Evolutionary conservation across 2,888 invertebrate genomes (phyloP).

Genomic region (Dicycla oo): DNA sequence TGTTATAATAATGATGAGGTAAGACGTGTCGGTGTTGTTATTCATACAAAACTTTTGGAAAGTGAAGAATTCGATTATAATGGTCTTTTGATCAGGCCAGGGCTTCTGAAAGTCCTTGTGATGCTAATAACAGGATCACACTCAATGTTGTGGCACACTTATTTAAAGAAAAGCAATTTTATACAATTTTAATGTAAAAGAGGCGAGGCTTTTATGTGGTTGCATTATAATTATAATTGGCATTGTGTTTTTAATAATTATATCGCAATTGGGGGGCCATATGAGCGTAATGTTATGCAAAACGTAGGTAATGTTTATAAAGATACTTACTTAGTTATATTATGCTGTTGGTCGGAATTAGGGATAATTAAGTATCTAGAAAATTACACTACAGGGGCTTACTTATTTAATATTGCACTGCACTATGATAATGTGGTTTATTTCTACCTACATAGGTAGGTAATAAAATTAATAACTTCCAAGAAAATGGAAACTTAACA

Average conservation of each 20-base stretch:
- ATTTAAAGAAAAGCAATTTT: slow-evolving; percentile 49
- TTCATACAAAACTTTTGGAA: slow-evolving; percentile 72
- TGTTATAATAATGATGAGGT: slow-evolving; percentile 54
- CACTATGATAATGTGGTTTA: neutral
- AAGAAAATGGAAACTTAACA: neutral
- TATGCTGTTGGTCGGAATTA: slow-evolving; percentile 2
- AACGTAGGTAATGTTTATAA: neutral
- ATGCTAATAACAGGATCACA: slow-evolving; percentile 54
- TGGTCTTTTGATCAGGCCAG: slow-evolving; percentile 64
- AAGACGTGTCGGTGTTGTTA: slow-evolving; percentile 74
- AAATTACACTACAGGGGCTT: slow-evolving; percentile 16
- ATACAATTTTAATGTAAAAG: slow-evolving; percentile 36
- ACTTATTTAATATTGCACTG: too few relatives aligned
- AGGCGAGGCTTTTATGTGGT: slow-evolving; percentile 32
- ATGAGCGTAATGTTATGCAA: slow-evolving; percentile 19
- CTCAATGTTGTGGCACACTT: slow-evolving; percentile 37
- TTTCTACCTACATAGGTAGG: neutral
- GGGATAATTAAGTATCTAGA: slow-evolving; percentile 3
- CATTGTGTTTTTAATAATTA: slow-evolving; percentile 52
- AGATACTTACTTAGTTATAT: neutral
- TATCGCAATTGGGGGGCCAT: slow-evolving; percentile 24
- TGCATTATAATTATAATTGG: slow-evolving; percentile 43
- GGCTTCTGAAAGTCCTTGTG: slow-evolving; percentile 43
- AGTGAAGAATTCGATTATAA: slow-evolving; percentile 69
- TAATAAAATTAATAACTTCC: neutral